Conservation (phyloP, 2,888 invertebrate genomes). For the Amiota mariae region DNA sequence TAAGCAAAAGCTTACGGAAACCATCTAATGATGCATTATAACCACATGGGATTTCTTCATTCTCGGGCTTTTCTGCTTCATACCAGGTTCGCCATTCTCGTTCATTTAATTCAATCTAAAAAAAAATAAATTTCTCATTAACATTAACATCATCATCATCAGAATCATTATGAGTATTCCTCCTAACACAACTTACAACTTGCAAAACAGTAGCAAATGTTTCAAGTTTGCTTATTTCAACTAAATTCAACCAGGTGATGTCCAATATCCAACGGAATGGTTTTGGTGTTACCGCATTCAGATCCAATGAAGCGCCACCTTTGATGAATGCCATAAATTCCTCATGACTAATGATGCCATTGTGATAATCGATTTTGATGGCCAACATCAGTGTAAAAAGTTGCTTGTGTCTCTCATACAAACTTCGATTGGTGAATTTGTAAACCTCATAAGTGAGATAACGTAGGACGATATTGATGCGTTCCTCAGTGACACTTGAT, state of each 20-base stretch:
- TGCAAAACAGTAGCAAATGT: conserved; percentile 86
- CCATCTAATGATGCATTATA: conserved; percentile 90
- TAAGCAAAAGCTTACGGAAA: conserved; percentile 88
- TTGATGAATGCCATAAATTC: conserved; percentile 97
- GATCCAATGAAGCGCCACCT: conserved; percentile 94
- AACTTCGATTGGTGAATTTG: conserved; percentile 91
- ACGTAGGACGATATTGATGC: conserved; percentile 90
- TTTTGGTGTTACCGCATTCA: conserved; percentile 93
- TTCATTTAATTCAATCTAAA: conserved; percentile 86
- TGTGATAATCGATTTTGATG: conserved; percentile 94
- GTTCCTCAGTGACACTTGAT: conserved; percentile 86
- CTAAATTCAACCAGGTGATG: conserved; percentile 96
- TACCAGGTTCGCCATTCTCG: conserved; percentile 93
- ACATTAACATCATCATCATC: not conserved
- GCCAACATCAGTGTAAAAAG: conserved; percentile 95
- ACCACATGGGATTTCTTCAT: conserved; percentile 91
- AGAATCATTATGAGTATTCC: too few relatives aligned
- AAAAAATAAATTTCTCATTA: conserved; percentile 33
- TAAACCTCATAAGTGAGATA: conserved; percentile 94
- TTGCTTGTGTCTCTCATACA: conserved; percentile 94
- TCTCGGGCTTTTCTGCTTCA: conserved; percentile 93
- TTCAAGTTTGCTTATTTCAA: conserved; percentile 90
- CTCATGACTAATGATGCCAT: conserved; percentile 85
- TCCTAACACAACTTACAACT: conserved; percentile 75
- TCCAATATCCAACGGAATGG: conserved; percentile 96